A percentile compares a stretch with the other conserved stretches of the same genome.
Evolutionary conservation across 2,113 vertebrate genomes (phyloP).

Genomic region (Channa maculata): DNA sequence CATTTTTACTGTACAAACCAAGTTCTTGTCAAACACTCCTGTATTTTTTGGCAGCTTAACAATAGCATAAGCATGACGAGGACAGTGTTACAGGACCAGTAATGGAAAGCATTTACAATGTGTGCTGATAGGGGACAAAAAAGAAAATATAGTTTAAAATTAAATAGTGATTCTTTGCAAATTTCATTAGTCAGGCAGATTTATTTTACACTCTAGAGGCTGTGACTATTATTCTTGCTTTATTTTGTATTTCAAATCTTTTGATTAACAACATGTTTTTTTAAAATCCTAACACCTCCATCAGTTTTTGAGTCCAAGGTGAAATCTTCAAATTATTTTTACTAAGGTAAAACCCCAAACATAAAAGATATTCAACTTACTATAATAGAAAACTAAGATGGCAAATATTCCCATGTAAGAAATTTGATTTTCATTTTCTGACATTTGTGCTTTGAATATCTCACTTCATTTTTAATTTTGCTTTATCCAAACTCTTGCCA

Average conservation of each 20-base stretch:
- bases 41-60: slow-evolving; percentile 1
- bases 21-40: slow-evolving; percentile 1
- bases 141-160: slow-evolving; percentile 18
- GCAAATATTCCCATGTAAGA: background rate
- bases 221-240: background rate
- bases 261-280: no score
- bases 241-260: background rate
- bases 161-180: background rate
- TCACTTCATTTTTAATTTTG: background rate
- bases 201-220: background rate
- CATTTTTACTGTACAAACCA: slow-evolving; percentile 1
- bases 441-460: background rate
- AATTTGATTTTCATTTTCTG: background rate
- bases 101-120: slow-evolving; percentile 3
- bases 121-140: background rate
- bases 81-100: background rate
- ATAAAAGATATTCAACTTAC: background rate
- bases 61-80: slow-evolving; percentile 30
- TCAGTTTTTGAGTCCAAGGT: background rate
- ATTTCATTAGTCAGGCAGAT: slow-evolving; percentile 5
- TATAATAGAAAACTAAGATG: background rate
- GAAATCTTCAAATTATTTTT: background rate
- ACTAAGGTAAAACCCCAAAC: background rate
- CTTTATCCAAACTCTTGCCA: background rate
- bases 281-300: no score